Conservation (phyloP, 2,888 invertebrate genomes). For the Hofmannophila pseudospretella region DNA sequence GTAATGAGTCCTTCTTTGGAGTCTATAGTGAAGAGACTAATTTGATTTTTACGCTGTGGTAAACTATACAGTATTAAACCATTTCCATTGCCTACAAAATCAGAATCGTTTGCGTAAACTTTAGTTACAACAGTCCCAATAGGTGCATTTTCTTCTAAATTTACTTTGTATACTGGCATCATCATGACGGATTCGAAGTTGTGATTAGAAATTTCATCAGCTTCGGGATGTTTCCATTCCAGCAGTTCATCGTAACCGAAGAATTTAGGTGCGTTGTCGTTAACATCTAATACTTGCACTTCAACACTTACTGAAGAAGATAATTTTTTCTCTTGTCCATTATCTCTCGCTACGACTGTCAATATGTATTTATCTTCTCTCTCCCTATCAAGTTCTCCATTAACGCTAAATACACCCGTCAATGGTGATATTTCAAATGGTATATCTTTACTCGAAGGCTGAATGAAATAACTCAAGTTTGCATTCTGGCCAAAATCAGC, state of each 20-base stretch:
- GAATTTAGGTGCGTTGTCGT: constrained; percentile 90
- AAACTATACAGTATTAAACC: constrained; percentile 88
- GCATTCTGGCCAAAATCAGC: constrained; percentile 89
- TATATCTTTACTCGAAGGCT: constrained; percentile 59
- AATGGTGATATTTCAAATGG: constrained; percentile 85
- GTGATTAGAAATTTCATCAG: constrained; percentile 64
- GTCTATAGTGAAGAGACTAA: constrained; percentile 86
- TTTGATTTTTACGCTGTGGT: constrained; percentile 79
- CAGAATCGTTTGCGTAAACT: constrained; percentile 90
- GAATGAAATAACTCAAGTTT: constrained; percentile 84
- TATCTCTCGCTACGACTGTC: constrained; percentile 85
- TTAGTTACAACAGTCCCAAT: constrained; percentile 85
- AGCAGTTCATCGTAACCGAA: constrained; percentile 84
- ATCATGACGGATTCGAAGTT: constrained; percentile 72
- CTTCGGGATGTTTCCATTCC: constrained; percentile 67
- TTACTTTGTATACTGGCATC: constrained; percentile 87
- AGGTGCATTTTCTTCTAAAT: constrained; percentile 84
- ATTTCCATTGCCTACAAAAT: constrained; percentile 91
- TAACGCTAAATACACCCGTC: constrained; percentile 83
- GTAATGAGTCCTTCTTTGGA: constrained; percentile 90
- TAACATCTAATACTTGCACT: constrained; percentile 88
- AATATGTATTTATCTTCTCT: constrained; percentile 82
- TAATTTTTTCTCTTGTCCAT: constrained; percentile 79
- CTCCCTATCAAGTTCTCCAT: constrained; percentile 88
- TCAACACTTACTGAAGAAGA: constrained; percentile 87